Percentiles rank a stretch among this genome's conserved stretches.
Evolutionary conservation across 2,888 invertebrate genomes (phyloP).

Genomic region (Arrhopalites spinosus): DNA sequence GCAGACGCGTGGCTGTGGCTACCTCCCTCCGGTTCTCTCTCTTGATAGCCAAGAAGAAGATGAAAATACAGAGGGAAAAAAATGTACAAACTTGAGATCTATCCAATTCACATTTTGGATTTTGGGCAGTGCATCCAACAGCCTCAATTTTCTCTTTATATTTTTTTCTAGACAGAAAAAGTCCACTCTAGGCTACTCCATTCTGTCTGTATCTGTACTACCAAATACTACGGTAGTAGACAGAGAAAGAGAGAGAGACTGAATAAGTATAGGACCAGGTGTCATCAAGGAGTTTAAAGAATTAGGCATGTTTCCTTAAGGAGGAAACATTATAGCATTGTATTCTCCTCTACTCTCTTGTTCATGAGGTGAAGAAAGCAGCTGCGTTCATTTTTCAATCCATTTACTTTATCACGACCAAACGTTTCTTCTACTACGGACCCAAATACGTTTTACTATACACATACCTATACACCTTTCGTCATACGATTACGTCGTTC

Average conservation of each 20-base stretch:
- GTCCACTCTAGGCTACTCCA: neutral
- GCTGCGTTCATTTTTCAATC: conserved; percentile 30
- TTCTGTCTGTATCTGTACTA: neutral
- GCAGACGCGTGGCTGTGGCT: conserved; percentile 31
- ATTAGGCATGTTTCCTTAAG: conserved; percentile 43
- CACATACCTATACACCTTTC: no score
- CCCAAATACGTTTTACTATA: neutral
- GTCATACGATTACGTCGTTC: no score
- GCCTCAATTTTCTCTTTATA: no score
- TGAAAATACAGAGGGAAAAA: neutral
- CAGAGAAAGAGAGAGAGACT: neutral
- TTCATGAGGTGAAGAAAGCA: conserved; percentile 22
- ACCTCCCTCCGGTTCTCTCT: conserved; percentile 23
- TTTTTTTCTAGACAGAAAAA: no score
- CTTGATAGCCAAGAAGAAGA: no score
- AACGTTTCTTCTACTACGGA: conserved; percentile 7
- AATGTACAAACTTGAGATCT: neutral
- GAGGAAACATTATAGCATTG: conserved; percentile 35
- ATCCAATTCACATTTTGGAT: neutral
- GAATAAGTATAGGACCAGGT: conserved; percentile 35
- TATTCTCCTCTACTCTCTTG: neutral
- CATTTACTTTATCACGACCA: conserved; percentile 16
- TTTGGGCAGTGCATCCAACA: neutral
- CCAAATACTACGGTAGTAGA: neutral
- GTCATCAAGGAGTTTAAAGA: conserved; percentile 41